Evolutionary conservation across 2,113 vertebrate genomes (phyloP), one percentile per base, ranked within the genome.

Genomic region (Dicaeum eximium): DNA sequence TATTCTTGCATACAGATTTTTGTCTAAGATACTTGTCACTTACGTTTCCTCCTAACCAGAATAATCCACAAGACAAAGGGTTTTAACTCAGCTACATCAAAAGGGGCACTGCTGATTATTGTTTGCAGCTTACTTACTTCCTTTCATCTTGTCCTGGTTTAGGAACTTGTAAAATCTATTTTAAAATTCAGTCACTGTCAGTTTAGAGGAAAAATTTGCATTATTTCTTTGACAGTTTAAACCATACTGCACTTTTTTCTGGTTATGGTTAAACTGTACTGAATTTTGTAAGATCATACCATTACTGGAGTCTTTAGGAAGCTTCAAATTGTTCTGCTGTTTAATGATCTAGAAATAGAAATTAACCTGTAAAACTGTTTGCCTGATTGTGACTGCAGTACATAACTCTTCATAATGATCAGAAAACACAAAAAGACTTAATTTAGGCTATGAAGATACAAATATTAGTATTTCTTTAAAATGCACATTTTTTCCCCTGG

Each of bases 401-500:
- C 1, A 6, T 80, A 40, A 45, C 20, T 66, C 25, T 78, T 23
- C 14, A 7, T 22, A 78, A 37, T 13, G 4, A 50, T 19, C 10
- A 67, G 11, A 75, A 90, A 82, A 56, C 7, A 30, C 4, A 31
- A 51, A 62, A 79, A 18, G 3, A 6, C 5, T 83, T 74, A 56
- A 71, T 56, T 40, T 42, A 54, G 23, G 17, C 15, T 44, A 38
- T 27, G 21, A 38, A 50, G 11, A 56, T 56, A 22, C 0, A 60
- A 70, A 80, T 44, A 7, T 11, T 44, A 37, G 6, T 17, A 37
- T 23, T 81, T 66, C 18, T 23, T 13, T 2, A 15, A 47, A 70
- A 80, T 13, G 31, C 21, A 61, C 3, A 5, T 54, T 24, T 50
- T 48, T 30, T 1, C 0, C 1, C 23, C 13, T 22, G 12, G 0